Conservation (phyloP, 2,113 vertebrate species). For the Calidris pygmaea region DNA sequence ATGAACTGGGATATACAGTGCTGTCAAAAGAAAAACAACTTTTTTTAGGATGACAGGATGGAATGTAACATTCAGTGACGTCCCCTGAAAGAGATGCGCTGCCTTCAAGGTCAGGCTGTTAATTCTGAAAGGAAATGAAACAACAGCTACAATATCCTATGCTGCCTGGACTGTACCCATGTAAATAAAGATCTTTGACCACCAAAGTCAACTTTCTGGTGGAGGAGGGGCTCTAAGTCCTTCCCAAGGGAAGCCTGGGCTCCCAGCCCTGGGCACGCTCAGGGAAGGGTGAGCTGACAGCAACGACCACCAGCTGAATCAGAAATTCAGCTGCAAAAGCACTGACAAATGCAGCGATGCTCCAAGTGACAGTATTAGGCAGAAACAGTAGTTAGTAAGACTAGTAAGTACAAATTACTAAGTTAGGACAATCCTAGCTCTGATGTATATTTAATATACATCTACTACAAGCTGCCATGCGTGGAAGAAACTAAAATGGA, state of each 20-base stretch:
- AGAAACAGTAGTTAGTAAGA: background rate
- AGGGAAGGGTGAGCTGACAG: background rate
- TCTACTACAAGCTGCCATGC: background rate
- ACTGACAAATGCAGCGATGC: background rate
- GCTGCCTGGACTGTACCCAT: background rate
- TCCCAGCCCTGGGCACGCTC: background rate
- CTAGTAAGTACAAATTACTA: background rate
- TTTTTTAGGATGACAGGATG: background rate
- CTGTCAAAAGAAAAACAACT: background rate
- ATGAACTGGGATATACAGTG: background rate
- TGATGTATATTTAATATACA: background rate
- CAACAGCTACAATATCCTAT: background rate
- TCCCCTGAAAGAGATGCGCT: background rate
- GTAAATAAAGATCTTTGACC: background rate
- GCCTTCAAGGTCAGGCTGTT: background rate
- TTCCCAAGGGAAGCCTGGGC: background rate
- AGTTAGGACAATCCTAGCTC: background rate
- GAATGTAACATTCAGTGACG: background rate
- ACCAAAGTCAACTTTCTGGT: background rate
- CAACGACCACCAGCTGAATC: background rate
- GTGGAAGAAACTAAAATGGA: background rate
- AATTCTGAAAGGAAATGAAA: background rate
- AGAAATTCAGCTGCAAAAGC: constrained; percentile 6
- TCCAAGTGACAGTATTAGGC: background rate
- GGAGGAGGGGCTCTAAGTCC: background rate